phyloP scores from a whole-genome alignment of 2,888 invertebrate genomes.

The Axea sp. region DNA sequence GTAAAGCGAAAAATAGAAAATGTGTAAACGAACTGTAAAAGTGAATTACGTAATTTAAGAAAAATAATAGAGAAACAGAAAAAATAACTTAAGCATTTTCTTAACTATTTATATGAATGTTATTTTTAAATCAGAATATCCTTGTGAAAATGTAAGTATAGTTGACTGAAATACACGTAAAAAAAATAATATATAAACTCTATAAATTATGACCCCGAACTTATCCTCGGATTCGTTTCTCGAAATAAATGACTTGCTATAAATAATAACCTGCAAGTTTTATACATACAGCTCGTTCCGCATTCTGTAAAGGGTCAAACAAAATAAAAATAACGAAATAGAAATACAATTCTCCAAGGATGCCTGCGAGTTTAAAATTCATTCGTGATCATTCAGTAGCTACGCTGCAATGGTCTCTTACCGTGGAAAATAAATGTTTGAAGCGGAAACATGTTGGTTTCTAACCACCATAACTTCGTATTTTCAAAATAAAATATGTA shows the following conservation, averaged over 20 bases:
- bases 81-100: no score
- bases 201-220: no score
- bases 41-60: no score
- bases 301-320: conserved; percentile 22
- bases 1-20: no score
- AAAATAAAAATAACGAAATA: conserved; percentile 18
- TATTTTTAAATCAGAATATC: no score
- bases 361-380: conserved; percentile 27
- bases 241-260: conserved; percentile 3
- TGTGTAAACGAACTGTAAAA: no score
- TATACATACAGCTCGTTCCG: neutral
- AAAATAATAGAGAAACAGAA: no score
- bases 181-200: no score
- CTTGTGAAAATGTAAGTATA: no score
- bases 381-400: conserved; percentile 28
- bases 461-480: conserved; percentile 34
- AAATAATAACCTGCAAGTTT: conserved; percentile 19
- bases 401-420: conserved; percentile 15
- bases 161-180: no score
- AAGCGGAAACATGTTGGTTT: conserved; percentile 10
- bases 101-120: no score
- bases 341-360: conserved; percentile 24
- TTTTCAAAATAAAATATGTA: conserved; percentile 26
- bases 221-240: no score
- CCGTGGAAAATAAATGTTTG: conserved; percentile 27